Conservation (phyloP, 2,888 invertebrate species). For the Volucella zonaria region DNA sequence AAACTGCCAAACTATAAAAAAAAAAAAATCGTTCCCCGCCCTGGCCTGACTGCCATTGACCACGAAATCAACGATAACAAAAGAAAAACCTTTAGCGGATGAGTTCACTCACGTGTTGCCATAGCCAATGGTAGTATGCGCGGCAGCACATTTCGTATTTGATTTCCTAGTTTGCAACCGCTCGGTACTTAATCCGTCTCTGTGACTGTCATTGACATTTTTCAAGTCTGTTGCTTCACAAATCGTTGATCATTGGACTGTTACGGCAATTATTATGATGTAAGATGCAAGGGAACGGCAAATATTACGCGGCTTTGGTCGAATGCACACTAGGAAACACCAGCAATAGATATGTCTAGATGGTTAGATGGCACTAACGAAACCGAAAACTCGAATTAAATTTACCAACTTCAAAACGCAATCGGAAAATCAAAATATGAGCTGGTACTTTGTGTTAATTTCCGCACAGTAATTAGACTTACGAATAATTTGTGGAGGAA, state of each 20-base stretch:
- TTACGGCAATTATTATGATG: no score
- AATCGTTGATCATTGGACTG: no score
- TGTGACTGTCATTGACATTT: not conserved
- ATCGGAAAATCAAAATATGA: conserved; percentile 19
- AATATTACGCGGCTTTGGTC: conserved; percentile 40
- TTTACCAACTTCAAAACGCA: not conserved
- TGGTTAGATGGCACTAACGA: conserved; percentile 36
- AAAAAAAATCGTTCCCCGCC: conserved; percentile 2
- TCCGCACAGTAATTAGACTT: conserved; percentile 43
- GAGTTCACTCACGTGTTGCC: conserved; percentile 56
- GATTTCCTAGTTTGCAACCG: conserved; percentile 27
- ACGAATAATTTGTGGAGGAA: conserved; percentile 42
- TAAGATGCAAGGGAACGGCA: not conserved
- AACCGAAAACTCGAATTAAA: conserved; percentile 23
- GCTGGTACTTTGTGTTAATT: conserved; percentile 37
- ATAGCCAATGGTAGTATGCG: not conserved
- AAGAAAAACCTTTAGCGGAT: conserved; percentile 47
- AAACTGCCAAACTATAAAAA: conserved; percentile 31
- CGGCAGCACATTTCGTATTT: conserved; percentile 17
- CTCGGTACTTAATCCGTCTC: not conserved
- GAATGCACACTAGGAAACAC: conserved; percentile 49
- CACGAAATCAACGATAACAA: conserved; percentile 50
- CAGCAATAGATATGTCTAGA: conserved; percentile 54
- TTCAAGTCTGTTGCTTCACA: conserved; percentile 26
- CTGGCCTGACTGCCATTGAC: conserved; percentile 53